Base-by-base conservation (phyloP, 1,140 invertebrate genomes). In the Aphis gossypii region DNA sequence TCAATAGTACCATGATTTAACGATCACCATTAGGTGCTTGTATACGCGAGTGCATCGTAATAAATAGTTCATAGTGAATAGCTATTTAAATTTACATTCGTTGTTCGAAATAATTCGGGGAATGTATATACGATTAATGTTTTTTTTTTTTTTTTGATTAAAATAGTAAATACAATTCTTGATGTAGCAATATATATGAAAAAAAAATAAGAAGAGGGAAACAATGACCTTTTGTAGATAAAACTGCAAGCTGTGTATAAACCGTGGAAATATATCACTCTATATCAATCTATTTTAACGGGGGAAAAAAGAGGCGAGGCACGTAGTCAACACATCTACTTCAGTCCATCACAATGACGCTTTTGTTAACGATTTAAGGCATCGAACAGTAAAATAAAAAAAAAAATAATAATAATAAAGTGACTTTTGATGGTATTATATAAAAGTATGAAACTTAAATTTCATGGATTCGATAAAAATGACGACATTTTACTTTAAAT, bases 361-460 rank as follows among this genome's bases (percentile, higher is more conserved):
- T 84, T 84, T 84, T 84, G 38, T 84, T 84, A 84, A 84, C 83
- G 38, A 30, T 44, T 84, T 84, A 41, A 44, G 9, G 83, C 38
- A 44, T 41, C 20, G 35, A 83, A 83, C 21, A 21, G n/a, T 38
- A 84, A 38, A 21, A 84, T 11, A 83, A 38, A 38, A 84, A 84
- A 48, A 48, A 11, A 48, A 48, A 48, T 48, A 14, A 48, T 48
- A 51, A 51, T 51, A 51, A 51, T 51, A 38, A 84, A 84, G 83
- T 84, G 23, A 38, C 21, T 84, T 41, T 84, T 23, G 83, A 84
- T 11, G 83, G 44, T 44, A 44, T 23, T 23, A 23, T 76, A 76
- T 76, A 3, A n/a, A 76, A 76, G 60, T 76, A 76, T n/a, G 14
- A 76, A n/a, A 35, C 30, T 1, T n/a, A 76, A 4, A 76, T 76